phyloP scores from a whole-genome alignment of 2,113 vertebrate genomes.

The Rhinoderma darwinii region DNA sequence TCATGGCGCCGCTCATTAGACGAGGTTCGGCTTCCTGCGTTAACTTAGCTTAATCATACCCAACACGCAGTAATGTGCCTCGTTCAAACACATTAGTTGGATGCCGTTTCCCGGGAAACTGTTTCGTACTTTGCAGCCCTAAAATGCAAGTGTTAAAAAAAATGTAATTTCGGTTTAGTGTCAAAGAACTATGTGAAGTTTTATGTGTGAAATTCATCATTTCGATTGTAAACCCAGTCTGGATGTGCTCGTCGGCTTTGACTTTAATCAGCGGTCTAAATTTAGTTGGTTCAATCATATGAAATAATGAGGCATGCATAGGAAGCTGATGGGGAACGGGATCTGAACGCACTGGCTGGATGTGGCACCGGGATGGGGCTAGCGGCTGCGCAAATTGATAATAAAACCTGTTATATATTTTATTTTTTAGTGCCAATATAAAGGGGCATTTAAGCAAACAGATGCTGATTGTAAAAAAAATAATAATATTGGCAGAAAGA shows the following conservation, averaged over 20 bases:
- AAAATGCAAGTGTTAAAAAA: constrained; percentile 25
- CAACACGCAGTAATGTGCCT: constrained; percentile 19
- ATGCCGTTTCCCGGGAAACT: constrained; percentile 55
- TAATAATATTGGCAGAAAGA: not conserved
- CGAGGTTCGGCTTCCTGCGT: not conserved
- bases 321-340: not conserved
- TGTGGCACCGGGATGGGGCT: not conserved
- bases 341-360: not conserved
- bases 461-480: constrained; percentile 22
- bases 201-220: constrained; percentile 45
- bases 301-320: constrained; percentile 29
- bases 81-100: constrained; percentile 37
- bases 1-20: constrained; percentile 35
- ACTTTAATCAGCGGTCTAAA: constrained; percentile 39
- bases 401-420: not conserved
- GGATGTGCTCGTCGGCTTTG: not conserved
- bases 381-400: not conserved
- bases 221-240: constrained; percentile 23
- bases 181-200: constrained; percentile 38
- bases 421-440: not conserved
- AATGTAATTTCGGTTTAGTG: constrained; percentile 43
- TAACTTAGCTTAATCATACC: constrained; percentile 36
- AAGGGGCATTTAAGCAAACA: constrained; percentile 27
- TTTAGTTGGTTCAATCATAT: constrained; percentile 30
- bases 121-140: constrained; percentile 40